Conservation (phyloP, 2,113 vertebrate species). For the Pelecanus crispus region DNA sequence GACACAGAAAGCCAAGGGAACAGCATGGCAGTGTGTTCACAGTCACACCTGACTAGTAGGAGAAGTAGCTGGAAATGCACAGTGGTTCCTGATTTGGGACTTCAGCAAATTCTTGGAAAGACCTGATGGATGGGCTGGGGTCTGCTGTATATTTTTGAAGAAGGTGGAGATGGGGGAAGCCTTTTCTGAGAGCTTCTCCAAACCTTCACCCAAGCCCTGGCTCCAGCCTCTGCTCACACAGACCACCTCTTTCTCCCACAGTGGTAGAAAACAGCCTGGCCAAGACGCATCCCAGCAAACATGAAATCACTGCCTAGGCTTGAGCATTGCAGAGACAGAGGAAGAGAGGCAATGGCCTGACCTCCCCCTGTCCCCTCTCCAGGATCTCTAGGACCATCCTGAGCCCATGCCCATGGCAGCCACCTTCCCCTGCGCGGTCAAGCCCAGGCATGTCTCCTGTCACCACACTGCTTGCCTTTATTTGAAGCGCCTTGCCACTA, state of each 20-base stretch:
- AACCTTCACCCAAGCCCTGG: background rate
- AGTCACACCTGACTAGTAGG: background rate
- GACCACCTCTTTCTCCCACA: background rate
- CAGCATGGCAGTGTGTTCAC: background rate
- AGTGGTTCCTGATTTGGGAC: background rate
- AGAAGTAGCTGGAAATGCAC: background rate
- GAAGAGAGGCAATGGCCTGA: rapidly evolving
- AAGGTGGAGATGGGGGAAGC: background rate
- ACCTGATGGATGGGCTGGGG: background rate
- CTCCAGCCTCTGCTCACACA: background rate
- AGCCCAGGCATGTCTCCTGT: constrained; percentile 51
- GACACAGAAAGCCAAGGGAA: background rate
- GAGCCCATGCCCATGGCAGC: background rate
- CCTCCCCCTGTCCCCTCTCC: background rate
- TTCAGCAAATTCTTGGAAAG: background rate
- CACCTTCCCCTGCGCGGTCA: background rate
- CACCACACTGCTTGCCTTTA: constrained; percentile 48
- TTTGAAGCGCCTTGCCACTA: constrained; percentile 56
- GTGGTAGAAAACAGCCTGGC: background rate
- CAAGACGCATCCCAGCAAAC: background rate
- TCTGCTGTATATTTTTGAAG: background rate
- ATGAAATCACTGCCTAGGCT: background rate
- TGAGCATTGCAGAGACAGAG: background rate
- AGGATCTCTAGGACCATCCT: background rate
- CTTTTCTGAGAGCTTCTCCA: background rate